Conservation (phyloP, 2,888 invertebrate species). For the Acleris literana region DNA sequence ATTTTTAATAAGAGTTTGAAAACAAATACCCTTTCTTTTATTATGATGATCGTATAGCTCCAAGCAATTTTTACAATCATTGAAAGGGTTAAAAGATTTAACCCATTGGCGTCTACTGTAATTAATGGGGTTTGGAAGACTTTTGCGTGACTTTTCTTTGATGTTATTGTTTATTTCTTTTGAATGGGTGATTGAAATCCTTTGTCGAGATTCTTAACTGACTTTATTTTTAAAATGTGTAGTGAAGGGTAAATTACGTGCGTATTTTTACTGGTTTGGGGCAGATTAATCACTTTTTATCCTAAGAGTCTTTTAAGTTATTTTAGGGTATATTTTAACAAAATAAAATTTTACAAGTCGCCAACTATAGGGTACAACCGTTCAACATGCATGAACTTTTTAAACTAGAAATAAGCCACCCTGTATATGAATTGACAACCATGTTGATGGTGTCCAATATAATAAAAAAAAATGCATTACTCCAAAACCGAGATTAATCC, state of each 20-base stretch:
- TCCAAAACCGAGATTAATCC: not conserved
- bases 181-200: conserved; percentile 27
- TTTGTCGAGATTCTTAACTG: not conserved
- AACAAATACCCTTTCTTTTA: too few species aligned
- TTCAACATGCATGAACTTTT: too few species aligned
- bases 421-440: too few species aligned
- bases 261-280: not conserved
- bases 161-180: conserved; percentile 60
- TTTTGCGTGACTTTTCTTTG: conserved; percentile 59
- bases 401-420: too few species aligned
- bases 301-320: too few species aligned
- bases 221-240: not conserved
- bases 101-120: conserved; percentile 73
- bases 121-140: conserved; percentile 74
- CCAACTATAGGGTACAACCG: too few species aligned
- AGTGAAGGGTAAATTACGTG: not conserved
- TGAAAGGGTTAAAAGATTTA: conserved; percentile 70
- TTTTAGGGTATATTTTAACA: too few species aligned
- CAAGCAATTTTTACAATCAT: conserved; percentile 61
- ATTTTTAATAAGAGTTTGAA: too few species aligned
- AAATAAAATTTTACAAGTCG: too few species aligned
- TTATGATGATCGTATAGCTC: conserved; percentile 20
- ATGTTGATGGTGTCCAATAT: too few species aligned
- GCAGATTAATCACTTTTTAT: too few species aligned
- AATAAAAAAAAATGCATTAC: too few species aligned